Evolutionary conservation across 2,113 vertebrate genomes (phyloP), one percentile per base, ranked within the genome.

Genomic region (Anguilla japonica): DNA sequence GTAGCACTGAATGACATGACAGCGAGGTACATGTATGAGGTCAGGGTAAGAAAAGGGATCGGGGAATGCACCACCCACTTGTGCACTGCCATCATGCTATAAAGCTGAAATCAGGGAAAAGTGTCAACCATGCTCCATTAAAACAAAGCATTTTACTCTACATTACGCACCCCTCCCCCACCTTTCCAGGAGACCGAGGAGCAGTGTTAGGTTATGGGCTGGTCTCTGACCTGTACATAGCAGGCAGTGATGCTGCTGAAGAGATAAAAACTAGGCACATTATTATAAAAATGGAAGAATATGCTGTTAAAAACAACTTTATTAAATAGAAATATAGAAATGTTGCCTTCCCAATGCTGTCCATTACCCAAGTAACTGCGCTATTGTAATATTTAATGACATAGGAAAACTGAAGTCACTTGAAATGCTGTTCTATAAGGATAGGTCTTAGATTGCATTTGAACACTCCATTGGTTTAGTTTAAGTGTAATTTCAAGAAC

Each of bases 241-340:
- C 86, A 90, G 92, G 93, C 91, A 93, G 92, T 93, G 91, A 88
- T 92, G 92, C 92, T 93, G 91, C 90, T 88, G 89, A 85, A 91
- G 87, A 90, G 88, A 89, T 90, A 92, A 90, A 93, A 92, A 92
- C 89, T 86, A 93, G 92, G 94, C 92, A 93, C 92, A 78, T 92
- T 89, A 86, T 92, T 91, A 90, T 89, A 91, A 93, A 91, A 92
- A 92, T 90, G 88, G 88, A 40, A 67, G 89, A 83, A 82, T 86
- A 89, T 43, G 39, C 88, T 89, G 53, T 71, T 86, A 87, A 87
- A 88, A 79, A 86, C 63, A 82, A 83, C 88, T 86, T 60, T 57
- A 57, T 81, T 57, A 81, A 46, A 75, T 81, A 63, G 79, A 88
- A 88, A 83, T 81, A 18, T 60, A 87, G 29, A 85, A 86, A 79